A percentile compares a stretch with the other conserved stretches of the same genome.
These are phyloP conservation scores for Neostethus bicornis DNA, from an alignment of 2,797 vertebrate genomes.

Conservation along the genomic window DNA sequence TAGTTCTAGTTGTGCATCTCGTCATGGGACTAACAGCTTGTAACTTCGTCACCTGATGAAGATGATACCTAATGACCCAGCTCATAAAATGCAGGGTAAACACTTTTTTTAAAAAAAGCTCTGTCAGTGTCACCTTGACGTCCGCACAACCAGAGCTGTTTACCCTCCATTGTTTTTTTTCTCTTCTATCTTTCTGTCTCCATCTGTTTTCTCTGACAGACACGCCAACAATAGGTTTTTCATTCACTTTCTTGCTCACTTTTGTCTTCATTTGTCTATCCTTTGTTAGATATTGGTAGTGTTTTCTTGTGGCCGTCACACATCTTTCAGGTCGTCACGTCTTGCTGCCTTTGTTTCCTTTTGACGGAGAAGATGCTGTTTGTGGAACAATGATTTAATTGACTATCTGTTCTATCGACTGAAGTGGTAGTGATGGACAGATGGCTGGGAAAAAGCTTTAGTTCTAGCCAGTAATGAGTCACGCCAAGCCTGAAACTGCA, in stretches of 20 bases:
- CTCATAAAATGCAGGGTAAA: conserved; percentile 69
- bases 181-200: conserved; percentile 12
- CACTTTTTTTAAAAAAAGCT: conserved; percentile 61
- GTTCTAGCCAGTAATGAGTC: conserved; percentile 61
- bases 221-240: conserved; percentile 27
- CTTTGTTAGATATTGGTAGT: conserved; percentile 30
- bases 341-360: conserved; percentile 40
- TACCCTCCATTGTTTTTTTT: conserved; percentile 3
- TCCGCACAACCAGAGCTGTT: conserved; percentile 36
- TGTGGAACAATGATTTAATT: conserved; percentile 56
- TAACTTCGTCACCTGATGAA: conserved; percentile 54
- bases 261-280: conserved; percentile 8
- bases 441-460: conserved; percentile 54
- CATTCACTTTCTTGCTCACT: conserved; percentile 18
- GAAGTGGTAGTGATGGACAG: conserved; percentile 72
- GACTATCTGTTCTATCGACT: conserved; percentile 55
- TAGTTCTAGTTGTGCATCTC: conserved; percentile 14
- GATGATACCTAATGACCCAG: conserved; percentile 71
- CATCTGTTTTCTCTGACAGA: conserved; percentile 21
- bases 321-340: conserved; percentile 44
- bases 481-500: conserved; percentile 52
- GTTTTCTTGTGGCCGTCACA: conserved; percentile 24
- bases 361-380: conserved; percentile 43
- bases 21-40: conserved; percentile 59
- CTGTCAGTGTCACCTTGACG: conserved; percentile 73